A percentile compares a stretch with the other conserved stretches of the same genome.
These are phyloP conservation scores for Chelonoidis abingdonii DNA, from an alignment of 2,113 vertebrate genomes.

Conservation along the genomic window DNA sequence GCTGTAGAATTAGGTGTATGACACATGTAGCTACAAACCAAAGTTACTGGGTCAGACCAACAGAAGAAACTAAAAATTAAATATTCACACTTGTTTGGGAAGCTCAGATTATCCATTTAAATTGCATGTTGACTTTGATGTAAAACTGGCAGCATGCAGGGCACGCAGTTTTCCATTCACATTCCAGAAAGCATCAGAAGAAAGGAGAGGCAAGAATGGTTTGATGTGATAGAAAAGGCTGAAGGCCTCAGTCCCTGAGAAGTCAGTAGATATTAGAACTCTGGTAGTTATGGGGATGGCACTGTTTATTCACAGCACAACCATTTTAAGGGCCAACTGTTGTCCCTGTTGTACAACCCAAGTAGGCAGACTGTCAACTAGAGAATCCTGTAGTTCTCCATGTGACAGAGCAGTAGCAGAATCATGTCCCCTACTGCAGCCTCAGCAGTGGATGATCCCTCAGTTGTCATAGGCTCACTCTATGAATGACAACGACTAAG, in stretches of 20 bases:
- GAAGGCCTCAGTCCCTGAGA: neutral
- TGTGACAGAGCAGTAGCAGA: neutral
- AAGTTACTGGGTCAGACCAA: neutral
- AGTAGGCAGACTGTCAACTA: neutral
- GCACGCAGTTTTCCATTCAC: neutral
- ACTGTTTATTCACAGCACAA: neutral
- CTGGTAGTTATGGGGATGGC: neutral
- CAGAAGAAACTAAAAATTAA: neutral
- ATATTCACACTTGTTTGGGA: neutral
- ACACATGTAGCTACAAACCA: neutral
- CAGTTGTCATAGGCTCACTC: neutral
- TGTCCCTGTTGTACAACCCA: neutral
- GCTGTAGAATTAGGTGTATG: neutral
- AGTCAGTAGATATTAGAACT: neutral
- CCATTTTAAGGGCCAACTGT: neutral
- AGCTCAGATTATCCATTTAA: neutral
- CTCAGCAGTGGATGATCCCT: neutral
- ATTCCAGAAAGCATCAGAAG: neutral
- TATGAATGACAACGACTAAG: rapidly evolving
- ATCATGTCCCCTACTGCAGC: rapidly evolving
- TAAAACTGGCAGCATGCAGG: neutral
- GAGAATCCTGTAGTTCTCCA: neutral
- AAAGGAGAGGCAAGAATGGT: neutral
- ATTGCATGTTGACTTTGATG: neutral
- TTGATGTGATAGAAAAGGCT: neutral